Conservation (phyloP, 2,113 vertebrate species). For the Rhinichthys klamathensis region DNA sequence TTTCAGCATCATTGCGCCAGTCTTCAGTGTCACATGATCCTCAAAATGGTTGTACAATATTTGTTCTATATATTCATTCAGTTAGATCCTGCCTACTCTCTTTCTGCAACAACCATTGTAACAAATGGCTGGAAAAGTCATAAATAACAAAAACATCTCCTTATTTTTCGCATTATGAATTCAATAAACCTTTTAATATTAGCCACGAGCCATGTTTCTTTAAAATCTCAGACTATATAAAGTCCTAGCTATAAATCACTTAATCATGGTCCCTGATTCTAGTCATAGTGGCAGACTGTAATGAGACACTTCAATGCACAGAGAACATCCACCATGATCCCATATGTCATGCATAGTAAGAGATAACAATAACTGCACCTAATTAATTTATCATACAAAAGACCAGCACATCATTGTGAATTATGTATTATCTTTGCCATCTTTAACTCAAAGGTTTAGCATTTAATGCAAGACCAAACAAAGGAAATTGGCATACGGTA, state of each 20-base stretch:
- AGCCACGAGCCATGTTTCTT: not conserved
- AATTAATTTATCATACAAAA: not conserved
- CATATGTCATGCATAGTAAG: constrained; percentile 14
- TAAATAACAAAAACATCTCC: not conserved
- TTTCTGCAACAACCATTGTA: no score
- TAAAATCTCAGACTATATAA: not conserved
- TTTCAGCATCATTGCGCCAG: not conserved
- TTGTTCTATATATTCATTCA: no score
- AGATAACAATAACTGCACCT: not conserved
- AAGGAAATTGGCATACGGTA: not conserved
- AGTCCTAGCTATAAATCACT: not conserved
- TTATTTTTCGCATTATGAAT: no score
- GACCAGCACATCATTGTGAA: not conserved
- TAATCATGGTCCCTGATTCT: not conserved
- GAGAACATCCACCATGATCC: constrained; percentile 5
- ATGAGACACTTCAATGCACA: constrained; percentile 32
- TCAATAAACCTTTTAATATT: no score
- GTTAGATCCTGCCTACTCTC: no score
- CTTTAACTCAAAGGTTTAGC: not conserved
- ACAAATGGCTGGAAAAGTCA: not conserved
- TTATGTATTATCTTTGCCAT: not conserved
- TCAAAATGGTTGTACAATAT: no score
- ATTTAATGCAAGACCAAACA: not conserved
- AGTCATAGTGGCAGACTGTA: constrained; percentile 19
- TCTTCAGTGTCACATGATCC: not conserved